A percentile compares a stretch with the other conserved stretches of the same genome.
Evolutionary conservation across 1,140 invertebrate genomes (phyloP).

Genomic region (Tetraneura akinire): DNA sequence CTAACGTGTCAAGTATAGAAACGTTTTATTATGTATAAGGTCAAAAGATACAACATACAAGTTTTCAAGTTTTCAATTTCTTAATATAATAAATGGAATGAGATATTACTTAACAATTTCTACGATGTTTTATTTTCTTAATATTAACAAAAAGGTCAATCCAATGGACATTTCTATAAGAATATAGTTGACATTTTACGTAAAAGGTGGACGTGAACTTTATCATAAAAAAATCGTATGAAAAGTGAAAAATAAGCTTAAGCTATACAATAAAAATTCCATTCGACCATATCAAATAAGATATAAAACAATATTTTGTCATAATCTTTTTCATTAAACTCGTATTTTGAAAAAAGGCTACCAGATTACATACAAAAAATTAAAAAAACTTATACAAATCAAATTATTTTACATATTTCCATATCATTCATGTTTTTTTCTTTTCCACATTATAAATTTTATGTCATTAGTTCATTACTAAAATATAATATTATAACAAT

Average conservation of each 20-base stretch:
- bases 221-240: constrained; percentile 5
- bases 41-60: neutral
- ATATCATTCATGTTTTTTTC: too few species aligned
- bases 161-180: constrained; percentile 45
- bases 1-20: too few species aligned
- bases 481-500: too few species aligned
- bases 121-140: constrained; percentile 22
- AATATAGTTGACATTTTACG: constrained; percentile 46
- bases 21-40: too few species aligned
- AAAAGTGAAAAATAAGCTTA: neutral
- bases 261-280: constrained; percentile 9
- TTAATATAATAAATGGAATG: neutral
- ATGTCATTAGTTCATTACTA: too few species aligned
- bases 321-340: neutral
- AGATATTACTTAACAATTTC: constrained; percentile 5
- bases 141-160: constrained; percentile 38
- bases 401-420: too few species aligned
- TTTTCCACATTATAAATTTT: too few species aligned
- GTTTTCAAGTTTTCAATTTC: neutral
- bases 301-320: constrained; percentile 9
- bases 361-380: too few species aligned
- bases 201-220: constrained; percentile 44
- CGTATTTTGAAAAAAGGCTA: too few species aligned
- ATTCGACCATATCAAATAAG: constrained; percentile 16
- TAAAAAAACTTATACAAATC: too few species aligned